A percentile compares a stretch with the other conserved stretches of the same genome.
Evolutionary conservation across 2,888 invertebrate species (phyloP).

Genomic region (Tinea semifulvella): DNA sequence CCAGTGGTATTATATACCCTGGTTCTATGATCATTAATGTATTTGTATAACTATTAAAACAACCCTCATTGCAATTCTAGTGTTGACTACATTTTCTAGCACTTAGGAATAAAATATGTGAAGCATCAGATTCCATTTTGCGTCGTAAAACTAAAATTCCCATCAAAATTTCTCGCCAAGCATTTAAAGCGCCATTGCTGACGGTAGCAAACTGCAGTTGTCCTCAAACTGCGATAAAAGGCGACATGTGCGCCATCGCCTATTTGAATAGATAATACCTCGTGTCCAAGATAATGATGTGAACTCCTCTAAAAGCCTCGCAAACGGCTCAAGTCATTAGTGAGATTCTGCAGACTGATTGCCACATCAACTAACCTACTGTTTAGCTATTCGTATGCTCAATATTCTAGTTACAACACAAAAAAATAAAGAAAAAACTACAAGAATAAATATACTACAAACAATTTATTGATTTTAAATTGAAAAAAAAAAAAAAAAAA

Average conservation of each 20-base stretch:
- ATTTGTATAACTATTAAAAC: no score
- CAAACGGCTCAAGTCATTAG: slow-evolving; percentile 27
- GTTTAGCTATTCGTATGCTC: background rate
- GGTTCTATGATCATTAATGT: no score
- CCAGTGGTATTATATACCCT: no score
- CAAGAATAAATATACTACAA: no score
- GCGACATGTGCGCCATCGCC: slow-evolving; percentile 22
- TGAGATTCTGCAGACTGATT: slow-evolving; percentile 16
- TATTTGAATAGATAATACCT: slow-evolving; percentile 25
- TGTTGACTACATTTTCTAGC: no score
- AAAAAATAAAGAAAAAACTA: no score
- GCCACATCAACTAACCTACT: slow-evolving; percentile 30
- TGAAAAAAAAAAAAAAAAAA: no score
- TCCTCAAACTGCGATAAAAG: slow-evolving; percentile 15
- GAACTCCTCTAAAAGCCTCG: slow-evolving; percentile 17
- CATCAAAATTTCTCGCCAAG: background rate
- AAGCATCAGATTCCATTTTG: no score
- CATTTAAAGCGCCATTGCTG: slow-evolving; percentile 10
- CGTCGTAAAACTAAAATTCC: background rate
- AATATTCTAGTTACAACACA: no score
- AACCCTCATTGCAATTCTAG: no score
- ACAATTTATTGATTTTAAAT: no score
- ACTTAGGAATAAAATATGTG: no score
- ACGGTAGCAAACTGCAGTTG: slow-evolving; percentile 7
- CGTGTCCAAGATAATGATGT: slow-evolving; percentile 18